Evolutionary conservation across 2,113 vertebrate species (phyloP), one percentile per base, ranked within the genome.

Genomic region (Pelodiscus sinensis): DNA sequence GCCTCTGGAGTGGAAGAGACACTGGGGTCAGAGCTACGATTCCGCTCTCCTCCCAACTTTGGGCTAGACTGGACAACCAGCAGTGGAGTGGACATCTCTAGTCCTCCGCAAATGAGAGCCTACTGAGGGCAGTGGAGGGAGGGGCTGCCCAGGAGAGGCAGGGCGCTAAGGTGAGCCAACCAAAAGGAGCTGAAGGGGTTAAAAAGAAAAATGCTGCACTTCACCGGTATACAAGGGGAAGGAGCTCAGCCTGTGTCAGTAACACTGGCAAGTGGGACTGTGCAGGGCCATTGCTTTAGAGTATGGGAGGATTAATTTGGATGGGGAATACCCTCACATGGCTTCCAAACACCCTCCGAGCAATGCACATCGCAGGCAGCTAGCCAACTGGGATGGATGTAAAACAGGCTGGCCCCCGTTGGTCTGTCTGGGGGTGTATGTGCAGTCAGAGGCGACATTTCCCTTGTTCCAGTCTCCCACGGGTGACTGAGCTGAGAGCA

Each of bases 391-490:
- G 93, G 65, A 87, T 62, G 2, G 4, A 62, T 50, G 68, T 83
- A 79, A 92, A 88, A 77, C 1, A 2, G 79, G 87, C 83, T 29
- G 50, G 21, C 96, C 65, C 75, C 78, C 78, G 85, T 90, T 29
- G 15, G 54, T 93, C 93, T 88, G 3, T 94, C 94, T 94, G 84
- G 89, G 91, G 94, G 89, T 92, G 89, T 92, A 83, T 81, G 19
- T 0, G 89, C 94, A 22, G 4, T 4, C 54, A 12, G 56, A 83
- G 35, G 84, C 44, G 60, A 44, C 88, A 73, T 88, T 89, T 1
- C 15, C 8, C 57, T 89, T 65, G 27, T 56, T 18, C 24, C 4
- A 7, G 8, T 85, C 35, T 90, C 79, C 50, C 81, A 9, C 16
- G 3, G 54, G 81, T 18, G 27, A 4, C 16, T 18, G 0, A 58